Conservation (phyloP, 2,888 invertebrate genomes). For the Hyles lineata region DNA sequence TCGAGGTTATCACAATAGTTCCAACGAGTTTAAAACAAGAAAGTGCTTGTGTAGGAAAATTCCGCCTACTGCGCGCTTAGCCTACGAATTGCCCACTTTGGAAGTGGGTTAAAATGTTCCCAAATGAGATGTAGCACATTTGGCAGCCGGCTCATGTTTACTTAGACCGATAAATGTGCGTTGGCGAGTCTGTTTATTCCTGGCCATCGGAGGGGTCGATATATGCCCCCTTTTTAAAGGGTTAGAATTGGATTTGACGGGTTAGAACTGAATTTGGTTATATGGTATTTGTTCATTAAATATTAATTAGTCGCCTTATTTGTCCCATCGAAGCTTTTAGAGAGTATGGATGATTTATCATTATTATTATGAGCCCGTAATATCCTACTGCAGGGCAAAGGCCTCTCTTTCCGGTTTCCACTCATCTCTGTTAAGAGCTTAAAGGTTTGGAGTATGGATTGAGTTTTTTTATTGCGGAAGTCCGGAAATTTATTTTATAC, state of each 20-base stretch:
- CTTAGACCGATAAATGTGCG: slow-evolving; percentile 36
- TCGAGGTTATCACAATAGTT: slow-evolving; percentile 10
- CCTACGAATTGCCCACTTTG: slow-evolving; percentile 39
- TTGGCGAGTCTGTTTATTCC: slow-evolving; percentile 23
- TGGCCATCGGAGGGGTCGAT: slow-evolving; percentile 4
- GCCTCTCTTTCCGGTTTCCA: too few species aligned
- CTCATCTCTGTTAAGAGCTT: too few species aligned
- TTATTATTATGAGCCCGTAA: too few species aligned
- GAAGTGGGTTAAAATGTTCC: slow-evolving; percentile 38
- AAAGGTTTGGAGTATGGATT: too few species aligned
- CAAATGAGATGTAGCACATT: slow-evolving; percentile 38
- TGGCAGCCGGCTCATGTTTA: slow-evolving; percentile 38
- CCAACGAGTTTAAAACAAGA: slow-evolving; percentile 16
- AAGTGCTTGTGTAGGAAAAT: slow-evolving; percentile 9
- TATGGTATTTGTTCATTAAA: too few species aligned
- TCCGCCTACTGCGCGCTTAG: slow-evolving; percentile 31
- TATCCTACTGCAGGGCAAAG: too few species aligned
- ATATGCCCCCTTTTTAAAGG: not conserved
- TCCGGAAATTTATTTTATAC: too few species aligned
- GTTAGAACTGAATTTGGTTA: not conserved
- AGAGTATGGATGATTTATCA: too few species aligned
- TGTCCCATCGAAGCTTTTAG: too few species aligned
- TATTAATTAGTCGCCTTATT: too few species aligned
- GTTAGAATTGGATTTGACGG: not conserved
- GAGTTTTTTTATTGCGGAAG: too few species aligned